Base-by-base conservation (phyloP, 2,888 invertebrate species). In the Metallyticus violacea region DNA sequence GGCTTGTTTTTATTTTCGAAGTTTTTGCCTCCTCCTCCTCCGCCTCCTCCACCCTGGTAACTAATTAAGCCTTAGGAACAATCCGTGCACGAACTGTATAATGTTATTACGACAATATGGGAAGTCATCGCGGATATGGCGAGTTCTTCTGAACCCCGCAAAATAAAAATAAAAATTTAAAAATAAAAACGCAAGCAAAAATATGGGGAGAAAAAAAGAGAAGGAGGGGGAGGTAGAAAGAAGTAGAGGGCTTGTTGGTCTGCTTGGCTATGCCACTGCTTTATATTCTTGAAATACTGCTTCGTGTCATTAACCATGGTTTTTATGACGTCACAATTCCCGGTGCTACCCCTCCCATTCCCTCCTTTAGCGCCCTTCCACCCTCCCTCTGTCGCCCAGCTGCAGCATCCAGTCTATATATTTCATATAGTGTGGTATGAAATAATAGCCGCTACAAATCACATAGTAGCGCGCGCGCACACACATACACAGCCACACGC, bases 391-490 rank as follows among this genome's bases (percentile, higher is more conserved):
- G 27, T 77, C 83, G 9, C 40, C 40, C 40, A 62, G 40, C 40
- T 62, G 40, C 40, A 27, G 77, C 83, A 28, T 28, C 9, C 25
- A 77, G 27, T 83, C 77, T 77, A 77, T 83, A 83, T 83, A 83
- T 83, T 76, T 83, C 22, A 28, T 83, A 83, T 77, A 83, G 83
- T 79, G 83, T 25, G 79, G 79, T 82, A 86, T 83, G 86, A 83
- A 83, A 83, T 86, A 86, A 77, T 85, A 77, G 22, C 85, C 6
- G 28, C 87, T 40, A 87, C 87, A 87, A 87, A 87, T 87, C 87
- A 87, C 82, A 85, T 81, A 81, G 85, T 27, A 76, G 78, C 40
- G 15, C 40, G 40, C 40, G 40, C 40, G 40, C 40, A 62, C 9
- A 62, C 40, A 62, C 22, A 62, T 22, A 22, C 40, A 62, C 40